Percentiles rank a stretch among this genome's conserved stretches.
These are phyloP conservation scores for Myotis daubentonii DNA, from an alignment of 2,797 vertebrate species.

Conservation along the genomic window DNA sequence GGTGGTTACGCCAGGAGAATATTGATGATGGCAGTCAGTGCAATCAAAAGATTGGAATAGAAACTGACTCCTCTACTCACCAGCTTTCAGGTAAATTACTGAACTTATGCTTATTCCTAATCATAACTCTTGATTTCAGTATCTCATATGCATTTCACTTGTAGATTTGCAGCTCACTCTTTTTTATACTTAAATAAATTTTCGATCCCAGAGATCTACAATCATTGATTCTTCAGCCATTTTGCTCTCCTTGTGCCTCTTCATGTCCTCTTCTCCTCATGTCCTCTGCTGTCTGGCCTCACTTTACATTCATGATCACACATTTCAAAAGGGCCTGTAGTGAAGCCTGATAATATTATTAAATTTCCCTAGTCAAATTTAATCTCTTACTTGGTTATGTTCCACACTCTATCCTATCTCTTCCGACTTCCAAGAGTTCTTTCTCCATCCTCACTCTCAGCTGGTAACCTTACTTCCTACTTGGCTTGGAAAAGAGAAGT, in stretches of 20 bases:
- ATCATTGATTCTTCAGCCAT: background rate
- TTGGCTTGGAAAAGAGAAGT: background rate
- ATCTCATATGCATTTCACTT: background rate
- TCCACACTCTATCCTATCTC: background rate
- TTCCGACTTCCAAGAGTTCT: background rate
- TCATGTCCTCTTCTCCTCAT: background rate
- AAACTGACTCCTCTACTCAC: background rate
- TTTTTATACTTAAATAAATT: background rate
- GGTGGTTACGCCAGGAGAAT: background rate
- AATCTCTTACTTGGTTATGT: background rate
- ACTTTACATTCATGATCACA: background rate
- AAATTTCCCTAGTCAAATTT: background rate
- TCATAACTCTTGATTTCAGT: background rate
- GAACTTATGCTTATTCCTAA: background rate
- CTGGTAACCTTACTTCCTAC: background rate
- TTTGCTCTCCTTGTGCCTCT: background rate
- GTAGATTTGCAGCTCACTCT: background rate
- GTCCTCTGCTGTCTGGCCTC: background rate
- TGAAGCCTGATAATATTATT: background rate
- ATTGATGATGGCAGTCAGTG: no score
- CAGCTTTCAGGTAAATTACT: background rate
- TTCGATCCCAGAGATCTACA: background rate
- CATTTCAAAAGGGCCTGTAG: background rate
- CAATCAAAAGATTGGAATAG: no score
- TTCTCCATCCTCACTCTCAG: background rate